Base-by-base conservation (phyloP, 2,797 vertebrate species). In the Halcyon chelicuti region DNA sequence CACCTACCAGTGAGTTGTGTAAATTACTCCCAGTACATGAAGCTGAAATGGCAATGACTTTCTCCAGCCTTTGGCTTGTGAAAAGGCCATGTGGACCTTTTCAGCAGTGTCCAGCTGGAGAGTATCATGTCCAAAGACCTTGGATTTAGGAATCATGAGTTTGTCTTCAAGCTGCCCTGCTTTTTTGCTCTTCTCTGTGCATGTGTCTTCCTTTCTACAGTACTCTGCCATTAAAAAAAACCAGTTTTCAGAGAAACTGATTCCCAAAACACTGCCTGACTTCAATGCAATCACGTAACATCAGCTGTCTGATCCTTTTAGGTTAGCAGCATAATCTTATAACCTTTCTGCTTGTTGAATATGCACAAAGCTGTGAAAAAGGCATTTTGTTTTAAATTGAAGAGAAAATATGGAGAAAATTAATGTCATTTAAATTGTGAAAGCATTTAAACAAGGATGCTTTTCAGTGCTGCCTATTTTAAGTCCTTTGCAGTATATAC, bases 1-100 rank as follows among this genome's bases (percentile, higher is more conserved):
- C 96, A 88, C 62, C 95, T 95, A 80, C 17, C 95, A 73, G 76
- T 37, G 86, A 78, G 20, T 5, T 51, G 40, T 55, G 70, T 40
- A 42, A 90, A 95, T 78, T 35, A 28, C 85, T 86, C 40, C 14
- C 70, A 6, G 85, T 16, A 0, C 40, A 22, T 2, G 5, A 42
- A 80, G 40, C 44, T 40, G 39, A 21, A 63, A 8, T 8, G 35
- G 60, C 23, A 7, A 2, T 40, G 12, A 37, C 21, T 54, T n/a
- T 5, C 51, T 65, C 25, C 23, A 63, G 39, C 68, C 8, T 33
- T 23, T 3, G 1, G 21, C 78, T 79, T 55, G 40, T 7, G 60
- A 18, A 78, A 44, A 33, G 78, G 25, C 78, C 65, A 9, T 51
- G 82, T 65, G 72, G 47, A 46, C 61, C 61, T 49, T 65, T 61